Evolutionary conservation across 2,888 invertebrate genomes (phyloP).

Genomic region (Nomada fabriciana): DNA sequence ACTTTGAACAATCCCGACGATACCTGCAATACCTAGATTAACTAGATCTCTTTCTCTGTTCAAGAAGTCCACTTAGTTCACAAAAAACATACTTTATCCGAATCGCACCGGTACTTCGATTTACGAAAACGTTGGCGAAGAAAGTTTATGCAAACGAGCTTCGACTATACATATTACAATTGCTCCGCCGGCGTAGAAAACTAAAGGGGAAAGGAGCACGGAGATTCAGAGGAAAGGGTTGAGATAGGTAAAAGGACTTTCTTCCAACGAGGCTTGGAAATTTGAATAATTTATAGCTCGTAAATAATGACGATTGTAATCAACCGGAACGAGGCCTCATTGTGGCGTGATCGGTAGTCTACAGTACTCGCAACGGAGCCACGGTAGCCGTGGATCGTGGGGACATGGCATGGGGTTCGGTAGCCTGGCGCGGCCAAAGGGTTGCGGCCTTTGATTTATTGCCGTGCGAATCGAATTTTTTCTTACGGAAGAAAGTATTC

Average conservation of each 20-base stretch:
- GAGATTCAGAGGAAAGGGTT: constrained; percentile 44
- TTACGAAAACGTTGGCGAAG: neutral
- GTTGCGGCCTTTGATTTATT: constrained; percentile 80
- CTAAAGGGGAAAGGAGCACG: neutral
- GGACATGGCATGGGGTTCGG: constrained; percentile 44
- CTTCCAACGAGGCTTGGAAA: constrained; percentile 54
- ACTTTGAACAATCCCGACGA: no score
- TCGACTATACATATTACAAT: neutral
- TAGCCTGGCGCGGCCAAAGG: constrained; percentile 72
- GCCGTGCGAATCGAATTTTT: constrained; percentile 79
- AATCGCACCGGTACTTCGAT: neutral
- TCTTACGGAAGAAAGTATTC: constrained; percentile 54
- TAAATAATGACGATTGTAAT: constrained; percentile 78
- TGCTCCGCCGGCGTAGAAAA: neutral
- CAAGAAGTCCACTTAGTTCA: no score
- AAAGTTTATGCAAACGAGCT: neutral
- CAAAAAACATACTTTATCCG: no score
- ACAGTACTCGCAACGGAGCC: constrained; percentile 64
- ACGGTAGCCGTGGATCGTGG: constrained; percentile 37
- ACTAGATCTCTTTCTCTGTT: no score
- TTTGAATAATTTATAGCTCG: constrained; percentile 80
- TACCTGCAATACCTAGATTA: no score
- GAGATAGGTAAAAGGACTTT: constrained; percentile 57
- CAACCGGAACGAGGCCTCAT: constrained; percentile 76
- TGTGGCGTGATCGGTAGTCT: constrained; percentile 71